Evolutionary conservation across 2,113 vertebrate species (phyloP), one percentile per base, ranked within the genome.

Genomic region (Reinhardtius hippoglossoides): DNA sequence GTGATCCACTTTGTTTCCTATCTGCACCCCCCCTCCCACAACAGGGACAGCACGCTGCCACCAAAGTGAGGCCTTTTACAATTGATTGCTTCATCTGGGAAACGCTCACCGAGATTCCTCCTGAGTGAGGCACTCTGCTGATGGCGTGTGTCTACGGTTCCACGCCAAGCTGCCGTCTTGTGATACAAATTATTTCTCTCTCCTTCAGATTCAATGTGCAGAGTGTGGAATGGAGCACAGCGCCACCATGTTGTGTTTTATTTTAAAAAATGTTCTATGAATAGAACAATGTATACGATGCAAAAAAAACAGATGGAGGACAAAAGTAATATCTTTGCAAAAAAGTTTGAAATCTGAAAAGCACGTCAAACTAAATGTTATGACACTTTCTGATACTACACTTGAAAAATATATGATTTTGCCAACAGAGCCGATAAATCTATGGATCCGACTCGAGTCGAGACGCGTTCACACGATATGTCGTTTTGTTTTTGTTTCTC

Each of bases 1-100:
- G 92, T 62, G 90, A 92, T 91, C 84, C 85, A 78, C 85, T 86
- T 73, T 85, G 67, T 69, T 74, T 85, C 61, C 52, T 68, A 74
- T 84, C 80, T 68, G 54, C 65, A n/a, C 56, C 48, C 23, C 74
- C 71, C 81, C 31, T 5, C 31, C 1, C 31, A 52, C 85, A 74
- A 71, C 82, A 52, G 42, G 66, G 74, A 88, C 71, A 73, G 71
- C 63, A 72, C 66, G 27, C 61, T 69, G 79, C 69, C 72, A 44
- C 48, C 24, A 42, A 80, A 82, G 72, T 59, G 68, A 50, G 35
- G 31, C 76, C 68, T 83, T 87, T 85, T 58, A 57, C 74, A 35
- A 74, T 70, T 74, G 84, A 87, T 89, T 89, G 81, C 69, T 82
- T 74, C 69, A 63, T 58, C 66, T 35, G 67, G 83, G 76, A 77